Conservation (phyloP, 35 echinoderm and acorn worm genomes). For the Lytechinus variegatus region DNA sequence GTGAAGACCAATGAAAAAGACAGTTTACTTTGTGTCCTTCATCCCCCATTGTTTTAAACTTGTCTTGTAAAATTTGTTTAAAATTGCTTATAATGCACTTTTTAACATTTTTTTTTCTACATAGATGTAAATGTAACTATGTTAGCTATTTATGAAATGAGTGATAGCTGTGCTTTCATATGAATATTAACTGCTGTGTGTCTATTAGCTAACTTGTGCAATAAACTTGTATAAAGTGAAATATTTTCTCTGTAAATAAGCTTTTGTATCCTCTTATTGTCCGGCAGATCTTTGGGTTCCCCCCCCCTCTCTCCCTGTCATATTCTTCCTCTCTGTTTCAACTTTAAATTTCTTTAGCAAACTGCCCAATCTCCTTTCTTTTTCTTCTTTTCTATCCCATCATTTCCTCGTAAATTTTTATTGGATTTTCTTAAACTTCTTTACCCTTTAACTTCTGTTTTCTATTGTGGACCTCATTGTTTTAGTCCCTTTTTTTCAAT, state of each 20-base stretch:
- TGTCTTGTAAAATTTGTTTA: no score
- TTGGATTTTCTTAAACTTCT: neutral
- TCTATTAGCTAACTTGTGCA: neutral
- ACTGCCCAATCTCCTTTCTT: neutral
- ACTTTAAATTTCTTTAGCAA: no score
- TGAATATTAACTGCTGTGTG: neutral
- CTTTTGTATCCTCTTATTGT: neutral
- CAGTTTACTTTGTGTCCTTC: no score
- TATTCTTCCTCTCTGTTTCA: neutral
- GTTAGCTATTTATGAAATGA: neutral
- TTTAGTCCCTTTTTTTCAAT: neutral
- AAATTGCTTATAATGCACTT: no score
- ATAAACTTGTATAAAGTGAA: neutral
- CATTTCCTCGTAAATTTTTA: neutral
- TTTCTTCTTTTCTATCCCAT: neutral
- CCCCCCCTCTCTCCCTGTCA: neutral
- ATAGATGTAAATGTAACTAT: neutral
- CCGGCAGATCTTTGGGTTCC: neutral
- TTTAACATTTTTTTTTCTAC: no score
- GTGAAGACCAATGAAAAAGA: no score
- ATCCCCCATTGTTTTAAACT: no score
- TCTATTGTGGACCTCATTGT: neutral
- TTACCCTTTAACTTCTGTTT: neutral
- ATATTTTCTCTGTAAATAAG: neutral
- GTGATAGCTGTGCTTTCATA: neutral